A percentile compares a stretch with the other conserved stretches of the same genome.
Evolutionary conservation across 2,888 invertebrate genomes (phyloP).

Genomic region (Drosophila mimica): DNA sequence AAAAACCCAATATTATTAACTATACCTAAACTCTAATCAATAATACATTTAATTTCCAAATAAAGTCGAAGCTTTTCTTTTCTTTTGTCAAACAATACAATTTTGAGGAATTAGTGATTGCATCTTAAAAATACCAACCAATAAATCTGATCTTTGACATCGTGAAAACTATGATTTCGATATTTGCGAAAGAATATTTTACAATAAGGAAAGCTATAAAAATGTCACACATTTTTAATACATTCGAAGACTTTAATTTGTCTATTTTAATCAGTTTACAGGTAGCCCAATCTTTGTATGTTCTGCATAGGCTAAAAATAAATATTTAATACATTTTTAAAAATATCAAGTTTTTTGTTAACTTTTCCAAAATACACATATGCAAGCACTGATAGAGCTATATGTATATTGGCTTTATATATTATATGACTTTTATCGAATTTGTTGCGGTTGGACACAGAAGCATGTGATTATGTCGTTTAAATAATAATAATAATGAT

Average conservation of each 20-base stretch:
- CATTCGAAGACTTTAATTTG: neutral
- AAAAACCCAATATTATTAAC: neutral
- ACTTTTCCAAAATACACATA: conserved; percentile 22
- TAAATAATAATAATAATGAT: conserved; percentile 39
- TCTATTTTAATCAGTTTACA: neutral
- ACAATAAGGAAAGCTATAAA: neutral
- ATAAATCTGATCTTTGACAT: neutral
- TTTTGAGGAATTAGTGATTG: neutral
- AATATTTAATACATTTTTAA: neutral
- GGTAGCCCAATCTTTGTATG: neutral
- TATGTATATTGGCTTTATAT: conserved; percentile 32
- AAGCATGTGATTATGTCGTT: conserved; percentile 55
- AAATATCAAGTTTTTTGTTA: neutral
- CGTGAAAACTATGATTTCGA: neutral
- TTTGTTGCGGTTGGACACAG: conserved; percentile 47
- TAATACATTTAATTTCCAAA: neutral
- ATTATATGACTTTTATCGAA: conserved; percentile 68
- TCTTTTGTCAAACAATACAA: neutral
- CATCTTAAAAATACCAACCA: neutral
- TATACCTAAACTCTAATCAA: neutral
- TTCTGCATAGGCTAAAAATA: neutral
- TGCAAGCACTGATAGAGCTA: conserved; percentile 7
- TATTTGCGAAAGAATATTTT: neutral
- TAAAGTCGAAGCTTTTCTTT: neutral
- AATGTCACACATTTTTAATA: neutral